Percentiles rank a stretch among this genome's conserved stretches.
Evolutionary conservation across 2,888 invertebrate species (phyloP).

Genomic region (Vandiemenella viatica): DNA sequence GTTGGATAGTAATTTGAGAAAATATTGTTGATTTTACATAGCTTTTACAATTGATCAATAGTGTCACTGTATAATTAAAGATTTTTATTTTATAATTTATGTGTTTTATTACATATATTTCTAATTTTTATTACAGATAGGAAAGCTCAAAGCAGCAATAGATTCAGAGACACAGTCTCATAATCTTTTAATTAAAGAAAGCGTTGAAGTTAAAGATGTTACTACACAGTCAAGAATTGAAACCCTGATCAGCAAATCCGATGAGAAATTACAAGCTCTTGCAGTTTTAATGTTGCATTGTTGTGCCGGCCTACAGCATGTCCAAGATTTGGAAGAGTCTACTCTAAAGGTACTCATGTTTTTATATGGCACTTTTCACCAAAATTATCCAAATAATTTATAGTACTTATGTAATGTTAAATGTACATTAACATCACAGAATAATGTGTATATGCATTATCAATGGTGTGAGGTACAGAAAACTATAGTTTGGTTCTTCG

Average conservation of each 20-base stretch:
- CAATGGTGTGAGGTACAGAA: no score
- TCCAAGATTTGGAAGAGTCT: conserved; percentile 38
- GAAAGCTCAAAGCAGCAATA: conserved; percentile 56
- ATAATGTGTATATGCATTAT: no score
- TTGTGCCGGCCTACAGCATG: conserved; percentile 82
- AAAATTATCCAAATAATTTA: no score
- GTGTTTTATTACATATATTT: no score
- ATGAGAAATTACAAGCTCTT: conserved; percentile 76
- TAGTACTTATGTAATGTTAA: no score
- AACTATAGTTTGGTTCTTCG: no score
- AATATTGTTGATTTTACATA: no score
- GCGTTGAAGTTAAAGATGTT: conserved; percentile 21
- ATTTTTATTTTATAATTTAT: no score
- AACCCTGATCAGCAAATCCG: conserved; percentile 42
- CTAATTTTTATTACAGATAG: conserved; percentile 41
- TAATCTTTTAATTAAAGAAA: conserved; percentile 32
- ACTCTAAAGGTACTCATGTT: conserved; percentile 6
- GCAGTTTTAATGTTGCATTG: conserved; percentile 88
- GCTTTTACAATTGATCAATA: no score
- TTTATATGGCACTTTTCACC: no score
- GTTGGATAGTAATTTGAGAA: no score
- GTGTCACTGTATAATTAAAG: background rate
- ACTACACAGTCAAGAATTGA: conserved; percentile 18
- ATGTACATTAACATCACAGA: no score
- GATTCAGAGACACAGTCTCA: conserved; percentile 50